phyloP scores from a whole-genome alignment of 2,888 invertebrate genomes.

The Prosapia bicincta region DNA sequence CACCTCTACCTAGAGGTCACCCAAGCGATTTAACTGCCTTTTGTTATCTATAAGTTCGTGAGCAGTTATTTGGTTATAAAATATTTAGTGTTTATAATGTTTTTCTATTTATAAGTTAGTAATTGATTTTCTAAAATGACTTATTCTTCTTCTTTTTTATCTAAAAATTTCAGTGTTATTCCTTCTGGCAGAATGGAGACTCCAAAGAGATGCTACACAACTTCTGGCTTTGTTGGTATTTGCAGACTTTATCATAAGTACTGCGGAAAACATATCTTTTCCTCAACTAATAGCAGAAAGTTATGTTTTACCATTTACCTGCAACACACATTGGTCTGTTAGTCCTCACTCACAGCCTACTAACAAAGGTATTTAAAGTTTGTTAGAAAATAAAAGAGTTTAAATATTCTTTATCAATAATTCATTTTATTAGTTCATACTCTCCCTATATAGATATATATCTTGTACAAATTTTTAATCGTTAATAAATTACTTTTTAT shows the following conservation, averaged over 20 bases:
- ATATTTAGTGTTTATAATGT: not conserved
- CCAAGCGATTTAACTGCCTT: too few species aligned
- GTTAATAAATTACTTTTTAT: too few species aligned
- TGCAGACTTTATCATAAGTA: slow-evolving; percentile 48
- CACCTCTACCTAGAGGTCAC: too few species aligned
- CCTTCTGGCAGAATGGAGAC: slow-evolving; percentile 52
- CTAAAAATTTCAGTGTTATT: slow-evolving; percentile 54
- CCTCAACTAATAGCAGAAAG: slow-evolving; percentile 48
- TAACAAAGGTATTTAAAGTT: not conserved
- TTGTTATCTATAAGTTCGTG: not conserved
- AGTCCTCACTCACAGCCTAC: slow-evolving; percentile 36
- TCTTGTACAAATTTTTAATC: too few species aligned
- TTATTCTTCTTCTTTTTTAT: slow-evolving; percentile 36
- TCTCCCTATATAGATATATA: too few species aligned
- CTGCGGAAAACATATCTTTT: slow-evolving; percentile 47
- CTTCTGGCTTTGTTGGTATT: slow-evolving; percentile 52
- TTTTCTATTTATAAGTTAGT: not conserved
- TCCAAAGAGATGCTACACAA: slow-evolving; percentile 50
- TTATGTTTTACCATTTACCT: slow-evolving; percentile 50
- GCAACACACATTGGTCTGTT: slow-evolving; percentile 49
- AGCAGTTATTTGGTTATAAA: not conserved
- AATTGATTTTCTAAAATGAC: too few species aligned
- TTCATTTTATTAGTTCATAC: too few species aligned
- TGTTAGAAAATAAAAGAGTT: too few species aligned
- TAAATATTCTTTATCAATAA: too few species aligned